Conservation (phyloP, 2,888 invertebrate genomes). For the Apamea sordens region DNA sequence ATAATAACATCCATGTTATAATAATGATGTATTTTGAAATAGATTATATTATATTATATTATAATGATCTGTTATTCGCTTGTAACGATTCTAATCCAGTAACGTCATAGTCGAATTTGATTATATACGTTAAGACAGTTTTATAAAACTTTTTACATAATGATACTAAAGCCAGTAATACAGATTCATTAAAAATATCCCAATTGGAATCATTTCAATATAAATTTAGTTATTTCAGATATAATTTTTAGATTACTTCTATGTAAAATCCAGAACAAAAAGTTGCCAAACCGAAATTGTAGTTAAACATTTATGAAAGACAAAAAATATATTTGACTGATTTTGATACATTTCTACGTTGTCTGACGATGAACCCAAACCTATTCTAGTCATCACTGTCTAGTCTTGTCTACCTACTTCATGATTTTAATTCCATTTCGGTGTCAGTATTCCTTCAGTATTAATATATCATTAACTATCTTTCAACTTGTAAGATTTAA, state of each 20-base stretch:
- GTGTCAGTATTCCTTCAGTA: slow-evolving; percentile 64
- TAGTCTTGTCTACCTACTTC: slow-evolving; percentile 46
- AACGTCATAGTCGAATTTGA: slow-evolving; percentile 18
- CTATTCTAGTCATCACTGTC: slow-evolving; percentile 46
- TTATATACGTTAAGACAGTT: slow-evolving; percentile 10
- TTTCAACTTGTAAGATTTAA: slow-evolving; percentile 63
- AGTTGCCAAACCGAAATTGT: slow-evolving; percentile 6
- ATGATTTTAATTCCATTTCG: slow-evolving; percentile 54
- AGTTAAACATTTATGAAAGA: slow-evolving; percentile 27
- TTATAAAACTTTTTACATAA: not conserved
- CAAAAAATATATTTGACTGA: slow-evolving; percentile 59
- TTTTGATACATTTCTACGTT: slow-evolving; percentile 60
- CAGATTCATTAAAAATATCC: not conserved
- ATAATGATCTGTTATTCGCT: slow-evolving; percentile 30
- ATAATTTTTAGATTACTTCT: slow-evolving; percentile 4
- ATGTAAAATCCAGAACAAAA: not conserved
- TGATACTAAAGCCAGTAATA: not conserved
- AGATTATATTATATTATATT: not conserved
- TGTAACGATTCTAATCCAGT: slow-evolving; percentile 25
- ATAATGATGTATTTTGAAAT: slow-evolving; percentile 39
- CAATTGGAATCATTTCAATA: not conserved
- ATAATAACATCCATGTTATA: slow-evolving; percentile 36
- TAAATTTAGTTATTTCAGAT: not conserved
- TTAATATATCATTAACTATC: slow-evolving; percentile 51
- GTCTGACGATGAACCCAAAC: slow-evolving; percentile 32